phyloP scores from a whole-genome alignment of 2,797 vertebrate genomes.

The Peromyscus attwateri region DNA sequence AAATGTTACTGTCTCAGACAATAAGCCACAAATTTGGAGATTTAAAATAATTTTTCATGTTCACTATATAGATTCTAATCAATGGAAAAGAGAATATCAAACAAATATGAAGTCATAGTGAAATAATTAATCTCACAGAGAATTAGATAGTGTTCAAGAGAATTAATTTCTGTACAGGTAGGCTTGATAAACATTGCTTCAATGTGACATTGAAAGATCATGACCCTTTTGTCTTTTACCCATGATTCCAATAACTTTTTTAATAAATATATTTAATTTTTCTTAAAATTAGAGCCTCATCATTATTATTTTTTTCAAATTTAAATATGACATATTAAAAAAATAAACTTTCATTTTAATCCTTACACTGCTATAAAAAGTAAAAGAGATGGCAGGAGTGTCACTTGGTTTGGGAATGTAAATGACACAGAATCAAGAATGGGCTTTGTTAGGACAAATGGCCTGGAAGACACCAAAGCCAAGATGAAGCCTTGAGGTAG shows the following conservation, averaged over 20 bases:
- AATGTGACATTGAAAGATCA: neutral
- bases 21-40: neutral
- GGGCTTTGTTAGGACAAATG: neutral
- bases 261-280: constrained; percentile 1
- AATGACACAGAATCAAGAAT: neutral
- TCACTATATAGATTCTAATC: neutral
- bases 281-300: neutral
- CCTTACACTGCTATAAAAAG: neutral
- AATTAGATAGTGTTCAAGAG: constrained; percentile 16
- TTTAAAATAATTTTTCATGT: constrained; percentile 35
- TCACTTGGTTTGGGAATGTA: neutral
- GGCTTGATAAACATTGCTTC: neutral
- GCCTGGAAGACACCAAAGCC: neutral
- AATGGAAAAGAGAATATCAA: constrained; percentile 40
- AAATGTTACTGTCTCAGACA: neutral
- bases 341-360: neutral
- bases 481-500: neutral
- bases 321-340: neutral
- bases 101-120: constrained; percentile 44
- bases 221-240: neutral
- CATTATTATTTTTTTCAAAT: neutral
- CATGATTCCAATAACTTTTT: neutral
- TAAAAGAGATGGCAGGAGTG: neutral
- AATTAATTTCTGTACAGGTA: constrained; percentile 23
- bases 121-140: constrained; percentile 23